phyloP scores from a whole-genome alignment of 2,113 vertebrate genomes.

The Trematomus loennbergii region DNA sequence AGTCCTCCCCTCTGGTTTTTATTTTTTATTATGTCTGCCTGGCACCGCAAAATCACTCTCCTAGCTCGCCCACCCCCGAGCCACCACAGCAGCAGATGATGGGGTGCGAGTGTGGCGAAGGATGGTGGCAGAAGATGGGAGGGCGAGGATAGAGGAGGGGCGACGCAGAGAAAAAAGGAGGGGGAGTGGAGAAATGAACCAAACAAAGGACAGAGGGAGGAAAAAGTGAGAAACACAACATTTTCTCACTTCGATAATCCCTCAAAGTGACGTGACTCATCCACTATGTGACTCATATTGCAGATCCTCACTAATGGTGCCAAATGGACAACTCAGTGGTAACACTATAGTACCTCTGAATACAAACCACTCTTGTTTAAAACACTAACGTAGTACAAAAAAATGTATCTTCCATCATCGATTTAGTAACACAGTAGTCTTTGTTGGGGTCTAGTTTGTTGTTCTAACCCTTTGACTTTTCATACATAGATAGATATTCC shows the following conservation, averaged over 20 bases:
- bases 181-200: accelerated
- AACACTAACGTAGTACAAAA: neutral
- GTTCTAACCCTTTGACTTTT: neutral
- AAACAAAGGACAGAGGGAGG: neutral
- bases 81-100: slow-evolving; percentile 30
- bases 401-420: neutral
- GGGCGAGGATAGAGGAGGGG: neutral
- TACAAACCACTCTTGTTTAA: neutral
- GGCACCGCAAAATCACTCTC: slow-evolving; percentile 66
- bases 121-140: slow-evolving; percentile 1
- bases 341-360: neutral
- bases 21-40: slow-evolving; percentile 82
- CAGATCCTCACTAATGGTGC: slow-evolving; percentile 31
- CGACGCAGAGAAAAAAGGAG: neutral
- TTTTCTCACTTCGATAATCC: slow-evolving; percentile 35
- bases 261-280: slow-evolving; percentile 23
- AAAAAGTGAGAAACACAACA: neutral
- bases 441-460: neutral
- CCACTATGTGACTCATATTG: slow-evolving; percentile 31
- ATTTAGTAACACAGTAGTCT: neutral
- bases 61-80: slow-evolving; percentile 1
- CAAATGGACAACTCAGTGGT: slow-evolving; percentile 17
- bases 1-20: slow-evolving; percentile 60
- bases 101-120: slow-evolving; percentile 7
- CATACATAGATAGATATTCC: too few species aligned